Evolutionary conservation across 2,888 invertebrate species (phyloP), one percentile per base, ranked within the genome.

Genomic region (Dexiosoma caninum): DNA sequence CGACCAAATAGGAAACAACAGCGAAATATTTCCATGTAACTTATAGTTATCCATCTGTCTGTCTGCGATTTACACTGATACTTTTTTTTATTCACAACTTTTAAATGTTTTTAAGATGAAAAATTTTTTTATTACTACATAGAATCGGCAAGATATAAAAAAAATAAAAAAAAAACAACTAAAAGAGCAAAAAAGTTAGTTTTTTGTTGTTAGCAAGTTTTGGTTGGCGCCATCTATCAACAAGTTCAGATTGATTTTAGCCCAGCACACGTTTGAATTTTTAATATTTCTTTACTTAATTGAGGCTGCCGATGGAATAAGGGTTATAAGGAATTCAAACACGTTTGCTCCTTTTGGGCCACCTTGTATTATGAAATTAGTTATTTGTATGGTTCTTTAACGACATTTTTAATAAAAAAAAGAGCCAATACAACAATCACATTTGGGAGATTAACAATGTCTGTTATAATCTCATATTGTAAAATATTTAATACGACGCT

Each of bases 161-260:
- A 70, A 46, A 4, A 37, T 49, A 4, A 27, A 67, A 69, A 21
- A 44, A 12, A 55, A 62, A 62, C 35, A 4, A 9, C 30, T 16
- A 8, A 53, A 62, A 35, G n/a, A 42, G 27, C 19, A 40, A 27
- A 14, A 46, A 74, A 57, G 27, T 7, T 60, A 37, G 21, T 30
- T 35, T 6, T 14, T 23, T 70, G 23, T 60, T 75, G 35, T 53
- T 40, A 23, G 30, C 53, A 53, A 60, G 40, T 10, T 37, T 69
- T 37, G 8, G 32, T 77, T 70, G 62, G 77, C 70, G 77, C 70
- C 77, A 77, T 77, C 62, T 64, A 64, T 62, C 69, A 70, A 77
- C 69, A 69, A 77, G 55, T 70, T 76, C 0, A 44, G 27, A 35
- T 71, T 21, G 14, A 27, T 37, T 76, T 69, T 69, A 53, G 69